Conservation (phyloP, 2,113 vertebrate genomes). For the Pyrgilauda ruficollis region DNA sequence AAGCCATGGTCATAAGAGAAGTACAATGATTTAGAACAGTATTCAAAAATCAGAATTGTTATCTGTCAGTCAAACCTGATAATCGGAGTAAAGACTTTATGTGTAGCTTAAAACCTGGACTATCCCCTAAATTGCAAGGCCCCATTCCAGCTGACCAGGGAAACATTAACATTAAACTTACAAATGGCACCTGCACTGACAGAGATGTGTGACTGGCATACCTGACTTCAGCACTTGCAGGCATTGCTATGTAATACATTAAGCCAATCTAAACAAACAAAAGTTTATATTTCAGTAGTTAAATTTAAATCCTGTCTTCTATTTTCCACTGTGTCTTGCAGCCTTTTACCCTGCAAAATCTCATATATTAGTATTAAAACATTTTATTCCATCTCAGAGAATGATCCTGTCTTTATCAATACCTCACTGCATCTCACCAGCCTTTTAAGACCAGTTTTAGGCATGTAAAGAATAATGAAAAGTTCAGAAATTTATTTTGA, state of each 20-base stretch:
- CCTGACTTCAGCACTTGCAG: not conserved
- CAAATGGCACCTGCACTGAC: not conserved
- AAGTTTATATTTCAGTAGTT: not conserved
- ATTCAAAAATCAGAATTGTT: not conserved
- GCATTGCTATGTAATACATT: not conserved
- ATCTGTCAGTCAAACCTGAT: not conserved
- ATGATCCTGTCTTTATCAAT: not conserved
- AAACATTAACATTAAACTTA: not conserved
- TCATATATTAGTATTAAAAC: not conserved
- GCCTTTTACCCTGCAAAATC: not conserved
- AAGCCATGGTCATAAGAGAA: not conserved
- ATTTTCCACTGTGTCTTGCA: not conserved
- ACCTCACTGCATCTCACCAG: not conserved
- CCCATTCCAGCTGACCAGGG: not conserved
- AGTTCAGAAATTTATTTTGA: constrained; percentile 82
- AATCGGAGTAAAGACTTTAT: not conserved
- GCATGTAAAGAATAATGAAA: constrained; percentile 83
- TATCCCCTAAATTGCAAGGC: not conserved
- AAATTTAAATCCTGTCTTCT: not conserved
- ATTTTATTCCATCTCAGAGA: not conserved
- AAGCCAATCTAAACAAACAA: not conserved
- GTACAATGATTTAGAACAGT: not conserved
- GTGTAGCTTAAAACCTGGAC: not conserved
- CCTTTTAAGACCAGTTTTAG: constrained; percentile 41
- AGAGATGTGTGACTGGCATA: not conserved